Conservation (phyloP, 2,888 invertebrate species). For the Sympetrum striolatum region DNA sequence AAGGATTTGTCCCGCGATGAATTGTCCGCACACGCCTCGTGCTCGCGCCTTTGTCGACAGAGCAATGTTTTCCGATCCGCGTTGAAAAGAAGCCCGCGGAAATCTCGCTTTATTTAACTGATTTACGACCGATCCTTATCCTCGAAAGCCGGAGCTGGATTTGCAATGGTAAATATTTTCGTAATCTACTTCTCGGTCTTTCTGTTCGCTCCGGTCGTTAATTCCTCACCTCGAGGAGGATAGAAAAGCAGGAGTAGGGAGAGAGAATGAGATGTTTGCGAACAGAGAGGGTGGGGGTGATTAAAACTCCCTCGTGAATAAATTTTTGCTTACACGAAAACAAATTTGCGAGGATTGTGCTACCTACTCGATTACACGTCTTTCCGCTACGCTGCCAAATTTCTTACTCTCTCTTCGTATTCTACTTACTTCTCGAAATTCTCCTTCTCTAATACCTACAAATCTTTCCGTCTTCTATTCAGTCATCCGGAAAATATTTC, state of each 20-base stretch:
- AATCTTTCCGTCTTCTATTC: too few species aligned
- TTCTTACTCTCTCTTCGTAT: not conserved
- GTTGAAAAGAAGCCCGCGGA: not conserved
- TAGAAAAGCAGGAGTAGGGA: too few species aligned
- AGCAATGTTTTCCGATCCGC: not conserved
- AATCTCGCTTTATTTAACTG: not conserved
- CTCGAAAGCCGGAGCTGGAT: not conserved
- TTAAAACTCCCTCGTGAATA: not conserved
- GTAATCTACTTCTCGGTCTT: not conserved
- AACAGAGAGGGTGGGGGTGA: not conserved
- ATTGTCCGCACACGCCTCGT: too few species aligned
- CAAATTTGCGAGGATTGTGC: not conserved
- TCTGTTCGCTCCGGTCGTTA: not conserved
- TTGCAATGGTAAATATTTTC: not conserved
- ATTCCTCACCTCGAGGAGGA: not conserved
- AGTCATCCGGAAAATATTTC: too few species aligned
- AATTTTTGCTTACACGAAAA: not conserved
- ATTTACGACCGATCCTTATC: not conserved
- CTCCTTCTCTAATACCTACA: too few species aligned
- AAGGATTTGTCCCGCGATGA: too few species aligned
- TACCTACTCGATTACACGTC: not conserved
- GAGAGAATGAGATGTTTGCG: not conserved
- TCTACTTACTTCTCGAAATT: too few species aligned
- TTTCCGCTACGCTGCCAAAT: not conserved
- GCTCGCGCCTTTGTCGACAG: not conserved